These are phyloP conservation scores for Lycodopsis pacificus DNA, from an alignment of 2,797 vertebrate species.

Conservation along the genomic window DNA sequence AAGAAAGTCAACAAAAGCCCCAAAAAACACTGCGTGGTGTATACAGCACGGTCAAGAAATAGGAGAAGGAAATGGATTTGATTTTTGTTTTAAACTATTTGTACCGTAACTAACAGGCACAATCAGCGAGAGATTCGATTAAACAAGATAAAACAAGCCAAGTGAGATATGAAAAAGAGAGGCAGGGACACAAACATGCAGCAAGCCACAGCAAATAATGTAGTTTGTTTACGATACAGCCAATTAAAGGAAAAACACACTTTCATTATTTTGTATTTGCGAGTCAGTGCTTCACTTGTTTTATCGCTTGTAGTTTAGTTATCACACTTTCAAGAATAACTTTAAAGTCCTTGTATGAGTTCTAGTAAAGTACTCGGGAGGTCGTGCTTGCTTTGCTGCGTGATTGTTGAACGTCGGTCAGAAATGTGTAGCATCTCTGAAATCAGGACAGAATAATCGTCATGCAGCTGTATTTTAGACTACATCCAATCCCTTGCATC, in stretches of 20 bases:
- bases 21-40: slow-evolving; percentile 60
- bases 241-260: neutral
- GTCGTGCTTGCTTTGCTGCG: neutral
- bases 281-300: neutral
- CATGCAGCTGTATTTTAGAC: neutral
- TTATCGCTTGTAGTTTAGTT: neutral
- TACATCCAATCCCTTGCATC: neutral
- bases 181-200: slow-evolving; percentile 15
- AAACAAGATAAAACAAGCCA: slow-evolving; percentile 28
- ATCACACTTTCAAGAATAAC: neutral
- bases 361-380: neutral
- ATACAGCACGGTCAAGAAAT: slow-evolving; percentile 55
- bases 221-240: neutral
- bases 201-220: neutral
- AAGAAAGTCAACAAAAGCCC: slow-evolving; percentile 69
- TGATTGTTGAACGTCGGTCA: neutral
- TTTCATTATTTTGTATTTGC: neutral
- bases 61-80: slow-evolving; percentile 33
- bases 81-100: slow-evolving; percentile 8
- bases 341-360: neutral
- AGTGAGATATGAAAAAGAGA: slow-evolving; percentile 26
- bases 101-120: slow-evolving; percentile 1
- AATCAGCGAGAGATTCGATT: slow-evolving; percentile 21
- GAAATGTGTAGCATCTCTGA: neutral
- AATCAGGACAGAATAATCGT: neutral